Percentiles rank a stretch among this genome's conserved stretches.
These are phyloP conservation scores for Dreissena rostriformis DNA, from an alignment of 1,140 invertebrate species.

Conservation along the genomic window DNA sequence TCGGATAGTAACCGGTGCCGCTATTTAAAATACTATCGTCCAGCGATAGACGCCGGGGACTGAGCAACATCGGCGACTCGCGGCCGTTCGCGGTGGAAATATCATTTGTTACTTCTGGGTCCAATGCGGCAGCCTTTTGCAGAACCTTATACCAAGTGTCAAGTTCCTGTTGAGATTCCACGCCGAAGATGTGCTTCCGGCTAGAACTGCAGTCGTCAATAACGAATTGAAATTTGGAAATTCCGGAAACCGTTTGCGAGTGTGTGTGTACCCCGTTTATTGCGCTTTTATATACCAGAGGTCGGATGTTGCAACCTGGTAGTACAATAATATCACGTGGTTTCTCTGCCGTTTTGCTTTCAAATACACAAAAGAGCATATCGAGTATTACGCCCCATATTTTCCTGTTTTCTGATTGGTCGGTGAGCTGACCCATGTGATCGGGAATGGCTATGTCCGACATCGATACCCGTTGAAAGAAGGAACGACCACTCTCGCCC, in stretches of 20 bases:
- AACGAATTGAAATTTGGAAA: slow-evolving; percentile 70
- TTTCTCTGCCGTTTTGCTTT: slow-evolving; percentile 59
- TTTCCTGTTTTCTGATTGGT: slow-evolving; percentile 64
- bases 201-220: slow-evolving; percentile 63
- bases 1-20: slow-evolving; percentile 33
- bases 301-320: slow-evolving; percentile 68
- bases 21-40: slow-evolving; percentile 22
- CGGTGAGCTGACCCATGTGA: slow-evolving; percentile 66
- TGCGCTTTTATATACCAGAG: slow-evolving; percentile 68
- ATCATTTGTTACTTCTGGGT: slow-evolving; percentile 47
- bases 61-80: slow-evolving; percentile 2
- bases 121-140: slow-evolving; percentile 63
- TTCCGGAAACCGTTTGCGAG: slow-evolving; percentile 66
- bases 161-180: slow-evolving; percentile 63
- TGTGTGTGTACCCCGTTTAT: slow-evolving; percentile 51
- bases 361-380: slow-evolving; percentile 73
- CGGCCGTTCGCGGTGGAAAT: slow-evolving; percentile 8
- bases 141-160: slow-evolving; percentile 65
- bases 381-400: slow-evolving; percentile 72
- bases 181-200: slow-evolving; percentile 66
- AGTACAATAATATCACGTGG: slow-evolving; percentile 67
- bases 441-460: slow-evolving; percentile 67
- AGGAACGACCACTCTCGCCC: slow-evolving; percentile 18
- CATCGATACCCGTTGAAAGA: slow-evolving; percentile 61
- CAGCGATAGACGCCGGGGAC: slow-evolving; percentile 24